These are phyloP conservation scores for Crotalus tigris DNA, from an alignment of 2,113 vertebrate species.

Conservation along the genomic window DNA sequence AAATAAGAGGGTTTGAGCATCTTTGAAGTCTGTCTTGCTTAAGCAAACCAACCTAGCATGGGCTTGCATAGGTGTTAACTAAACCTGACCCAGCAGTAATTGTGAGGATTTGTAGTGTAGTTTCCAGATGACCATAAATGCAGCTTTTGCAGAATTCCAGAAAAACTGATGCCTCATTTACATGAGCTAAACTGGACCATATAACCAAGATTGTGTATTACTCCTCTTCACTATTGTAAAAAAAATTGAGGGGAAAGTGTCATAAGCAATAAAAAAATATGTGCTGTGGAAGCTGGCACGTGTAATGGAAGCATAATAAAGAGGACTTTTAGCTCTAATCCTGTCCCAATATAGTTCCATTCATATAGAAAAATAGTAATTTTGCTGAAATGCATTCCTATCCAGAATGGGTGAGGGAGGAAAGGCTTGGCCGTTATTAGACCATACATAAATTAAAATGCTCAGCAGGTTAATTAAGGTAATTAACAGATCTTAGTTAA, in stretches of 20 bases:
- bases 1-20: neutral
- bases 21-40: neutral
- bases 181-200: neutral
- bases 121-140: neutral
- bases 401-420: neutral
- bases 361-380: neutral
- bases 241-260: neutral
- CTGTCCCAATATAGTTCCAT: neutral
- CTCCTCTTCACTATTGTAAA: neutral
- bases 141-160: neutral
- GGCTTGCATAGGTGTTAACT: neutral
- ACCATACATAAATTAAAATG: neutral
- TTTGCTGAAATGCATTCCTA: neutral
- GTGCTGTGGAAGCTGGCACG: neutral
- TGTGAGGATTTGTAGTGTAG: neutral
- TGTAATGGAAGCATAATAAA: neutral
- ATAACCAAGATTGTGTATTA: neutral
- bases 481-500: conserved; percentile 1
- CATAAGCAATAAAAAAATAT: neutral
- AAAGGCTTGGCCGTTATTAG: neutral
- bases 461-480: conserved; percentile 10
- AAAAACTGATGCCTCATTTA: neutral
- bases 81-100: neutral
- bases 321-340: neutral
- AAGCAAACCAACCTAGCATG: neutral